Evolutionary conservation across 30 jellyfish, hydroid and myxozoan genomes (phyloP).

Genomic region (Pelagia noctiluca): DNA sequence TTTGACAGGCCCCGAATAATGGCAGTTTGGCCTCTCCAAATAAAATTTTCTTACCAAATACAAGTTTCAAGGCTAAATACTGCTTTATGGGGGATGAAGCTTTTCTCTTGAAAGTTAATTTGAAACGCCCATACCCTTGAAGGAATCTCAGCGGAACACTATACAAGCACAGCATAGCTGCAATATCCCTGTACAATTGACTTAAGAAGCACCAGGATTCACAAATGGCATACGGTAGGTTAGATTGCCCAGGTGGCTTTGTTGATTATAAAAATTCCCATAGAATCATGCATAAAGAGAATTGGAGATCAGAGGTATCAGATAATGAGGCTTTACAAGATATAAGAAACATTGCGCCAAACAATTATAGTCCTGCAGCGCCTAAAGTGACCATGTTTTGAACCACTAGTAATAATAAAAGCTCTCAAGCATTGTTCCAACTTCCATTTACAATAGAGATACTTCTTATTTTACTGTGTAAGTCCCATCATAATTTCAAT

Average conservation of each 20-base stretch:
- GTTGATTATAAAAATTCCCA: constrained; percentile 57
- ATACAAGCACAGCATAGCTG: constrained; percentile 57
- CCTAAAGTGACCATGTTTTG: no score
- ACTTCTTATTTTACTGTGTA: no score
- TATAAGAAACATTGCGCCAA: constrained; percentile 10
- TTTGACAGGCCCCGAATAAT: no score
- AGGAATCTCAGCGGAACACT: constrained; percentile 28
- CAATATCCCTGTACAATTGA: constrained; percentile 15
- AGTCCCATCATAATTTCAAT: no score
- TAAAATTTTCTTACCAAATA: constrained; percentile 22
- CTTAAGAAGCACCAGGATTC: constrained; percentile 35
- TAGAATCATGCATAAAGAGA: no score
- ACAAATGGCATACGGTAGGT: constrained; percentile 28
- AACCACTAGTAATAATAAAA: no score
- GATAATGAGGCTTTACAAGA: constrained; percentile 26
- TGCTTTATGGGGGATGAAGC: no score
- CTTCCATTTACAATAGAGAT: no score
- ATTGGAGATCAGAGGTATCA: constrained; percentile 45
- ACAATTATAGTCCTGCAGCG: constrained; percentile 24
- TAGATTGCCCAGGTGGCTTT: constrained; percentile 55
- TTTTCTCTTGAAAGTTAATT: no score
- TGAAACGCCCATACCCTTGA: constrained; percentile 33
- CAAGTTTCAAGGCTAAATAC: constrained; percentile 22
- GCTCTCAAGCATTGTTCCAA: no score
- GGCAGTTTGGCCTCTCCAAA: no score